Evolutionary conservation across 2,888 invertebrate species (phyloP), one percentile per base, ranked within the genome.

Genomic region (Metellina segmentata): DNA sequence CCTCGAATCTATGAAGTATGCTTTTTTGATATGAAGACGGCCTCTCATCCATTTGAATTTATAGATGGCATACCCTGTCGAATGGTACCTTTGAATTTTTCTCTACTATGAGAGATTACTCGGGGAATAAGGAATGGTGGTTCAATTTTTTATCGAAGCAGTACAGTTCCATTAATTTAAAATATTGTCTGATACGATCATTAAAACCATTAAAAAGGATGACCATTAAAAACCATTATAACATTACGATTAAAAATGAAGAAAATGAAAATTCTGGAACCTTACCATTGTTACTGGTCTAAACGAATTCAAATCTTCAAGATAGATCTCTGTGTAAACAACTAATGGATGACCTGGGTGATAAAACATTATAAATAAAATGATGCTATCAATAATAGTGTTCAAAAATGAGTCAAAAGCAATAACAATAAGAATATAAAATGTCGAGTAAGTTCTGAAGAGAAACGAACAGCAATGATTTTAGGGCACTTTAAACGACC

Each of bases 221-320:
- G 1, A 34, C 34, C 34, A 34, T 34, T 34, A 69, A 13, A 13
- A 13, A 13, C 69, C 16, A 16, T 13, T 69, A 69, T 13, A 69
- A 4, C 69, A 69, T 69, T 69, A 13, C 16, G 49, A 78, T 11
- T 69, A 82, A n/a, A 48, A 8, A 82, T 70, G 19, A 70, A 11
- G 52, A 13, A 13, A 7, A n/a, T 7, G 19, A 7, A 16, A 48
- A 34, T 78, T 74, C 49, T 20, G 81, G 72, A 61, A 48, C 48
- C 74, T 74, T 93, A 93, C 93, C 97, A 97, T 97, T 94, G 97
- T 97, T 95, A 97, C 97, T 93, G 97, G 97, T 94, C 97, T 97
- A 93, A 98, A 97, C 48, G 97, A 97, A 95, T 97, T 97, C 93
- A 98, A 97, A 94, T 98, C 97, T 93, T 97, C 97, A 71, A 98